Conservation (phyloP, 2,888 invertebrate genomes). For the Pammene aurita region DNA sequence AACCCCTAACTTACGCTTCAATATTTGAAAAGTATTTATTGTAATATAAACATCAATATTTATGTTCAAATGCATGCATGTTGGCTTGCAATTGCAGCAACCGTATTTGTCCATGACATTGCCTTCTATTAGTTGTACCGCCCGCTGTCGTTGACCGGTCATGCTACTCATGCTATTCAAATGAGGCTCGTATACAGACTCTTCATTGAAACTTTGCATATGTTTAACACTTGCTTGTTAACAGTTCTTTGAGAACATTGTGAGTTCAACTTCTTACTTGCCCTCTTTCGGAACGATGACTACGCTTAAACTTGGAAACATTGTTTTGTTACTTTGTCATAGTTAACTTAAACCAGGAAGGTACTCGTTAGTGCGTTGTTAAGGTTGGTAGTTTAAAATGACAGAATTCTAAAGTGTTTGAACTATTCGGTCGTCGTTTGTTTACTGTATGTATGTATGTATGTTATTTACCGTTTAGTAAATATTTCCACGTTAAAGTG, state of each 20-base stretch:
- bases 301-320: conserved; percentile 3
- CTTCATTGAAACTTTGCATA: conserved; percentile 37
- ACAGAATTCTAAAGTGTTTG: background rate
- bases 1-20: no score
- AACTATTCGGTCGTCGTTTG: background rate
- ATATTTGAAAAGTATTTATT: no score
- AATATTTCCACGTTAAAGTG: background rate
- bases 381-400: background rate
- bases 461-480: conserved; percentile 6
- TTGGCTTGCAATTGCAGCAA: no score
- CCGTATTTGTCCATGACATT: background rate
- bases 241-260: conserved; percentile 36
- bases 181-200: conserved; percentile 24
- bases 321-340: conserved; percentile 5
- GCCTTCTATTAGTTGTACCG: conserved; percentile 25
- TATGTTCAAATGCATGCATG: no score
- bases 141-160: conserved; percentile 40
- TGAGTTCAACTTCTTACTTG: conserved; percentile 26
- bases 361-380: background rate
- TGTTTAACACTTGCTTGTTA: conserved; percentile 37
- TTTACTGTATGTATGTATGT: background rate
- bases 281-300: conserved; percentile 24
- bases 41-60: no score
- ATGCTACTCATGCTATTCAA: conserved; percentile 37
- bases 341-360: background rate